These are phyloP conservation scores for Cheilosia vulpina DNA, from an alignment of 2,888 invertebrate species.

Conservation along the genomic window DNA sequence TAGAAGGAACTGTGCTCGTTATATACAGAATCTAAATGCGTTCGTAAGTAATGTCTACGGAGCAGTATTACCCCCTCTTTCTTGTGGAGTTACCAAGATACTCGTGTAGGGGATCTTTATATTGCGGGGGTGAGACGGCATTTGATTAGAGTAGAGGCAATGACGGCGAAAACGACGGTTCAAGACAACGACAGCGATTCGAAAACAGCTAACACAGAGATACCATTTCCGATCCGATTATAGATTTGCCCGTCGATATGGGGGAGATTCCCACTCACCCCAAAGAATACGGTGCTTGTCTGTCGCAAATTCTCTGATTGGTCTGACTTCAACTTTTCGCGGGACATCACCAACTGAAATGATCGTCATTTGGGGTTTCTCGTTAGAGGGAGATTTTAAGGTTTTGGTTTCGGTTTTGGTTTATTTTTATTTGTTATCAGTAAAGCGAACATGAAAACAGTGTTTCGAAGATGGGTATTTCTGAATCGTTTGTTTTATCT, in stretches of 20 bases:
- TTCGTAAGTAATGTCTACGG: slow-evolving; percentile 61
- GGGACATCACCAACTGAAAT: slow-evolving; percentile 43
- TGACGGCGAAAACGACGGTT: slow-evolving; percentile 16
- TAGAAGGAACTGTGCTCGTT: slow-evolving; percentile 53
- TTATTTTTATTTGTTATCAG: slow-evolving; percentile 35
- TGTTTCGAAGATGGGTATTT: slow-evolving; percentile 38
- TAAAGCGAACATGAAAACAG: slow-evolving; percentile 38
- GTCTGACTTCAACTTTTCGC: slow-evolving; percentile 51
- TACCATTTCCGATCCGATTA: slow-evolving; percentile 68
- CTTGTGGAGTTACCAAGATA: background rate
- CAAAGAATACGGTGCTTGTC: slow-evolving; percentile 35
- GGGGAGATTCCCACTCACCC: slow-evolving; percentile 48
- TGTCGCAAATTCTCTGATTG: slow-evolving; percentile 24
- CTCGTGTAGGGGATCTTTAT: slow-evolving; percentile 26
- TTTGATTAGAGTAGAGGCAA: slow-evolving; percentile 59
- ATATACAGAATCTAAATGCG: slow-evolving; percentile 60
- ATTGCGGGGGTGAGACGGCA: slow-evolving; percentile 46
- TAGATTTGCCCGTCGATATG: slow-evolving; percentile 61
- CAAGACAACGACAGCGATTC: slow-evolving; percentile 51
- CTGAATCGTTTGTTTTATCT: slow-evolving; percentile 32
- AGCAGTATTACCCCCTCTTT: slow-evolving; percentile 21
- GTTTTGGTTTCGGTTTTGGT: slow-evolving; percentile 12
- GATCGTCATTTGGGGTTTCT: slow-evolving; percentile 58
- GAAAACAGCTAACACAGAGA: slow-evolving; percentile 65
- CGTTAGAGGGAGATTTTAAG: slow-evolving; percentile 26